Conservation (phyloP, 2,888 invertebrate genomes). For the Mythimna impura region DNA sequence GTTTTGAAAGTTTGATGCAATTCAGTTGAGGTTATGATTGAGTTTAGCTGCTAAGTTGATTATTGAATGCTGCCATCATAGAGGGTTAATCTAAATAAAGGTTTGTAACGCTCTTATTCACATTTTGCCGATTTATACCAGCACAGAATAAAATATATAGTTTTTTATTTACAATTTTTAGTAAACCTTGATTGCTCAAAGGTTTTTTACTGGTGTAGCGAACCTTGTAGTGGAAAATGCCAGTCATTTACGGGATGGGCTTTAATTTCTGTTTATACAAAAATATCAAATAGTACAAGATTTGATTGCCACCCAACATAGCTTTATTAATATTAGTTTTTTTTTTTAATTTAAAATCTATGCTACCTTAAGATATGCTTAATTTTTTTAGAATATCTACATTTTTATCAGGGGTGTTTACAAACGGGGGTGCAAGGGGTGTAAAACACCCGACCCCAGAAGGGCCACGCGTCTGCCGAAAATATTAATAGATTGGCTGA, state of each 20-base stretch:
- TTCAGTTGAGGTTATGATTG: constrained; percentile 35
- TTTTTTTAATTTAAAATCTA: too few relatives aligned
- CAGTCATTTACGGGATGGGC: not conserved
- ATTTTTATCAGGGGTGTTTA: too few relatives aligned
- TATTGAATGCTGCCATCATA: constrained; percentile 16
- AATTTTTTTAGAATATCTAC: too few relatives aligned
- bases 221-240: not conserved
- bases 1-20: constrained; percentile 39
- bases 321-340: too few relatives aligned
- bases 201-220: not conserved
- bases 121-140: not conserved
- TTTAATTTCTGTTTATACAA: not conserved
- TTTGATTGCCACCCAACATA: too few relatives aligned
- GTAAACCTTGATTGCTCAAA: constrained; percentile 40
- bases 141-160: constrained; percentile 1
- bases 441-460: too few relatives aligned
- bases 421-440: too few relatives aligned
- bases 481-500: too few relatives aligned
- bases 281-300: too few relatives aligned
- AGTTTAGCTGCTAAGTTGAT: constrained; percentile 24
- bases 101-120: not conserved
- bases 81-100: not conserved
- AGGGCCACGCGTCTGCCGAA: too few relatives aligned
- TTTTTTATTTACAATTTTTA: constrained; percentile 16
- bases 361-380: too few relatives aligned